A percentile compares a stretch with the other conserved stretches of the same genome.
Conservation (phyloP, 2,888 invertebrate genomes). For the Drosophila macrospina region DNA sequence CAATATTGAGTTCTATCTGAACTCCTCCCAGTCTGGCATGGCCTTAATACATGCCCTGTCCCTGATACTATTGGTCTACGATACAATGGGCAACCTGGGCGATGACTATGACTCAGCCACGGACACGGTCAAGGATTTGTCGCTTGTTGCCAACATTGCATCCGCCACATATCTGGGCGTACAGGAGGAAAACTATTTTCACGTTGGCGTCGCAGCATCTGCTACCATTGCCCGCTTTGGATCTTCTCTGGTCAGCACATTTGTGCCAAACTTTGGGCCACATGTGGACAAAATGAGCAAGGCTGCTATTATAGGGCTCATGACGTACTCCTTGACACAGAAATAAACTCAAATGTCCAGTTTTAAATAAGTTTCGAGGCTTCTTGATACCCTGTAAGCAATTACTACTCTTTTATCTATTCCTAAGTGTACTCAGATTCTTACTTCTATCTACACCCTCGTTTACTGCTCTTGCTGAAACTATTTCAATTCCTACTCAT, state of each 20-base stretch:
- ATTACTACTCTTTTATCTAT: too few species aligned
- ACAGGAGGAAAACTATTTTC: slow-evolving; percentile 56
- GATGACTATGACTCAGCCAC: slow-evolving; percentile 55
- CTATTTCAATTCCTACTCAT: background rate
- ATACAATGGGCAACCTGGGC: slow-evolving; percentile 59
- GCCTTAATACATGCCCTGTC: slow-evolving; percentile 72
- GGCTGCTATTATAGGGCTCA: slow-evolving; percentile 32
- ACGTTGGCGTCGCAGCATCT: slow-evolving; percentile 45
- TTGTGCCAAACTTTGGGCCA: background rate
- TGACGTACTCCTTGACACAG: slow-evolving; percentile 36
- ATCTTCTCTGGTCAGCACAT: background rate
- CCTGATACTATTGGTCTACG: slow-evolving; percentile 69
- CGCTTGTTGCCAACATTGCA: slow-evolving; percentile 64
- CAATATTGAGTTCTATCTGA: slow-evolving; percentile 73
- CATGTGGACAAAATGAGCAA: slow-evolving; percentile 28
- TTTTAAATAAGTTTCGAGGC: background rate
- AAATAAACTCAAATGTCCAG: slow-evolving; percentile 6
- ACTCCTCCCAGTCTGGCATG: slow-evolving; percentile 42
- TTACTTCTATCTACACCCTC: too few species aligned
- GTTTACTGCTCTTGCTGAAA: too few species aligned
- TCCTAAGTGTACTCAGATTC: background rate
- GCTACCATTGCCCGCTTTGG: slow-evolving; percentile 51
- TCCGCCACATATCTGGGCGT: slow-evolving; percentile 64
- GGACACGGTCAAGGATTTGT: slow-evolving; percentile 65
- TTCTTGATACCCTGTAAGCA: background rate